Evolutionary conservation across 2,888 invertebrate genomes (phyloP).

Genomic region (Brachypterus glaber): DNA sequence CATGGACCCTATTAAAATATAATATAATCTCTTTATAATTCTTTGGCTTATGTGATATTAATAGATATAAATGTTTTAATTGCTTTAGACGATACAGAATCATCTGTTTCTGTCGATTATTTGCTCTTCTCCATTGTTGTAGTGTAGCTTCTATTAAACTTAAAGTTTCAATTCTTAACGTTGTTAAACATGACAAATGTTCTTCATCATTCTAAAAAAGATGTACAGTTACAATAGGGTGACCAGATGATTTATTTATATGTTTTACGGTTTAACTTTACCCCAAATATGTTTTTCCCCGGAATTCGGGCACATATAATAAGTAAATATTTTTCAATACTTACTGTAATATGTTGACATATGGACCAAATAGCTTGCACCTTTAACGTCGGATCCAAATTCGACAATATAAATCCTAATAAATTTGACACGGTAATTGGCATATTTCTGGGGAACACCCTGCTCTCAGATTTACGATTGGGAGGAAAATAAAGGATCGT

Average conservation of each 20-base stretch:
- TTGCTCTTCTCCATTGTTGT: slow-evolving; percentile 44
- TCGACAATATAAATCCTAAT: slow-evolving; percentile 62
- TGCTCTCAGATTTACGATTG: slow-evolving; percentile 60
- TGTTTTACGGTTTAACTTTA: too few relatives aligned
- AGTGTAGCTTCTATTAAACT: slow-evolving; percentile 45
- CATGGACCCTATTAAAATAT: slow-evolving; percentile 22
- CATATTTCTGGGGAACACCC: slow-evolving; percentile 53
- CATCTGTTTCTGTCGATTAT: slow-evolving; percentile 26
- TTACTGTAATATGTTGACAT: slow-evolving; percentile 44
- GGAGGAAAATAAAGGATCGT: slow-evolving; percentile 72
- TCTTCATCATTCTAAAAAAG: slow-evolving; percentile 34
- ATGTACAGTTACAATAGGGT: too few relatives aligned
- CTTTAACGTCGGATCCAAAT: slow-evolving; percentile 48
- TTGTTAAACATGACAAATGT: slow-evolving; percentile 43
- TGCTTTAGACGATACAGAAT: slow-evolving; percentile 32
- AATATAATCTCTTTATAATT: slow-evolving; percentile 18
- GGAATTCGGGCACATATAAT: too few relatives aligned
- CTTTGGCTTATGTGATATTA: slow-evolving; percentile 32
- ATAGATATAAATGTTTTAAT: slow-evolving; percentile 33
- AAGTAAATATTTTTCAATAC: slow-evolving; percentile 7
- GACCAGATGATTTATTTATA: too few relatives aligned
- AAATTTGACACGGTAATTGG: slow-evolving; percentile 58
- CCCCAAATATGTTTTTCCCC: too few relatives aligned
- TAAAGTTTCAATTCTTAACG: slow-evolving; percentile 45
- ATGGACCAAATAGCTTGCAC: slow-evolving; percentile 48